These are phyloP conservation scores for Drosophila diplacantha DNA, from an alignment of 2,888 invertebrate genomes.

Conservation along the genomic window DNA sequence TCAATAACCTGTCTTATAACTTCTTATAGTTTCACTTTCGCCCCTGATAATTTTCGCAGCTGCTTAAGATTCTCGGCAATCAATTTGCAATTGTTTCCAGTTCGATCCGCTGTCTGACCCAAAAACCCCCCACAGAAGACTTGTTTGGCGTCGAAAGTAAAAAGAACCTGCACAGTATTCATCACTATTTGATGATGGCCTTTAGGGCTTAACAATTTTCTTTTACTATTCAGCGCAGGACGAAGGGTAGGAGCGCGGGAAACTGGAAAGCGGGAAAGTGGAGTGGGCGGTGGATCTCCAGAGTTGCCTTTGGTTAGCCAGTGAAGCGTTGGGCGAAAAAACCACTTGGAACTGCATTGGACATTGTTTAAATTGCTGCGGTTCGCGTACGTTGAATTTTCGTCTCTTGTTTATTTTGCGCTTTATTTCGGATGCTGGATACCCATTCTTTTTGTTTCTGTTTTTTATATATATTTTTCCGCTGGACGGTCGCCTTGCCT, in stretches of 20 bases:
- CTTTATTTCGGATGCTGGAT: constrained; percentile 52
- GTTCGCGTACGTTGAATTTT: constrained; percentile 64
- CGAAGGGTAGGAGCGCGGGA: neutral
- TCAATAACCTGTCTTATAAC: neutral
- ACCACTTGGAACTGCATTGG: constrained; percentile 65
- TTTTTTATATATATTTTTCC: constrained; percentile 14
- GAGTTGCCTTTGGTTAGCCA: constrained; percentile 37
- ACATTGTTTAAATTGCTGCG: constrained; percentile 70
- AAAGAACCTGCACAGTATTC: constrained; percentile 52
- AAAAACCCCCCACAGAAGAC: constrained; percentile 35
- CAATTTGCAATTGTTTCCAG: constrained; percentile 23
- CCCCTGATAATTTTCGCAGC: constrained; percentile 17
- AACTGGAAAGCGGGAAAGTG: constrained; percentile 5
- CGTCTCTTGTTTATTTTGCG: constrained; percentile 60
- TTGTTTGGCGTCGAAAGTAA: constrained; percentile 43
- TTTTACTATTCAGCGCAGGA: constrained; percentile 46
- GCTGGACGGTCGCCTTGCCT: constrained; percentile 24
- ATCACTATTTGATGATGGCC: constrained; percentile 61
- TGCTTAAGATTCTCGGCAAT: constrained; percentile 24
- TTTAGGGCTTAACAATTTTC: constrained; percentile 48
- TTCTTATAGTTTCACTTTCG: constrained; percentile 2
- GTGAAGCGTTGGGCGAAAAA: constrained; percentile 56
- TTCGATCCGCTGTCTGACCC: constrained; percentile 34
- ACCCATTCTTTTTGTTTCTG: constrained; percentile 19
- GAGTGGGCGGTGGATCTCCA: constrained; percentile 10